phyloP scores from a whole-genome alignment of 2,113 vertebrate species.

The Macrotis lagotis region DNA sequence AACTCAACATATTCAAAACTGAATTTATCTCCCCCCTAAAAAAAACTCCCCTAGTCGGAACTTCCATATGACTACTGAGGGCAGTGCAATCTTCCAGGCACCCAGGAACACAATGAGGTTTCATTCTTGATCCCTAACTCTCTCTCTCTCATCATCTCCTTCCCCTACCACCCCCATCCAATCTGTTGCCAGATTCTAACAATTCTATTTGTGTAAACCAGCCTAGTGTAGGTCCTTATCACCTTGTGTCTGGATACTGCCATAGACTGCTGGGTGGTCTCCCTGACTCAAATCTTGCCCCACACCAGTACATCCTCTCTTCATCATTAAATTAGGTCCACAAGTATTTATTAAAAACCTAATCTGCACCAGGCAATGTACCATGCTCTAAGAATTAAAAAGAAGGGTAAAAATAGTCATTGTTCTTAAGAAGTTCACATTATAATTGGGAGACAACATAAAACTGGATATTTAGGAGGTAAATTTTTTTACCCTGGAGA shows the following conservation, averaged over 20 bases:
- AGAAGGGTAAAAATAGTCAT: not conserved
- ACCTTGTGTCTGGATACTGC: not conserved
- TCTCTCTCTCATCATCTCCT: not conserved
- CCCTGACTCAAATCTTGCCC: not conserved
- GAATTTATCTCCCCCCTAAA: not conserved
- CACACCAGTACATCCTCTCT: not conserved
- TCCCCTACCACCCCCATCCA: not conserved
- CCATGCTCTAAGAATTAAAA: not conserved
- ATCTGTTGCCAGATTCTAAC: not conserved
- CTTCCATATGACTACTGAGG: not conserved
- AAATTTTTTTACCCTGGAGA: not conserved
- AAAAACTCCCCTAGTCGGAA: not conserved
- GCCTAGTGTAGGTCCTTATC: not conserved
- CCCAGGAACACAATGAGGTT: not conserved
- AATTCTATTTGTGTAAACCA: not conserved
- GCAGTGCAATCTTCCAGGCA: not conserved
- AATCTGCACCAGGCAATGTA: not conserved
- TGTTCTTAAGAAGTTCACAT: not conserved
- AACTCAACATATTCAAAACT: not conserved
- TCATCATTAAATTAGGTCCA: constrained; percentile 4
- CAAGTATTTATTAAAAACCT: not conserved
- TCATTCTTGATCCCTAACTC: not conserved
- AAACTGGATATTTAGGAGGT: not conserved
- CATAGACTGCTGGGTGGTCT: not conserved
- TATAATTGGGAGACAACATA: not conserved